A percentile compares a stretch with the other conserved stretches of the same genome.
Evolutionary conservation across 2,113 vertebrate species (phyloP).

Genomic region (Sorex fumeus): DNA sequence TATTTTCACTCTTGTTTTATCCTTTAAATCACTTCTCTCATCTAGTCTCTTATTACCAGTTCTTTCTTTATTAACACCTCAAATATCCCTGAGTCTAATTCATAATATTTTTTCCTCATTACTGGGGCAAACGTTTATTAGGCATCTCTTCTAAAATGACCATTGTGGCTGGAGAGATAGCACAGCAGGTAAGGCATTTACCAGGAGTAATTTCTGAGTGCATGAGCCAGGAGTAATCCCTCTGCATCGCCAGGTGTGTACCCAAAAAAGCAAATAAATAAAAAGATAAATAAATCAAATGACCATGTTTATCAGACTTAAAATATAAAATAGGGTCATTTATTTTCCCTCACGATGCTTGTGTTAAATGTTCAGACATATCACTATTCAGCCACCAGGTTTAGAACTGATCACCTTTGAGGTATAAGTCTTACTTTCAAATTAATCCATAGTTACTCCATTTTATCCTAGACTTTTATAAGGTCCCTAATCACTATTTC

Average conservation of each 20-base stretch:
- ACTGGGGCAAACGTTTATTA: background rate
- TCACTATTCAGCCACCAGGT: background rate
- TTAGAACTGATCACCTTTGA: background rate
- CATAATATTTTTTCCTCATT: background rate
- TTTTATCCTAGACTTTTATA: background rate
- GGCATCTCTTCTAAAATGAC: background rate
- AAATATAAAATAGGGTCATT: slow-evolving; percentile 18
- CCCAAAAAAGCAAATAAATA: too few relatives aligned
- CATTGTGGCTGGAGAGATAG: too few relatives aligned
- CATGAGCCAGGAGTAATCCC: too few relatives aligned
- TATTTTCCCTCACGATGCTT: background rate
- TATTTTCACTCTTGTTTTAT: background rate
- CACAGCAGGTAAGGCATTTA: too few relatives aligned
- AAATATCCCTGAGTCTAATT: background rate
- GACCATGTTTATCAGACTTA: background rate
- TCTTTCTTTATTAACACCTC: background rate
- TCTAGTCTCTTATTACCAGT: background rate
- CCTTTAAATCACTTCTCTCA: background rate
- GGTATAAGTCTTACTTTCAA: background rate
- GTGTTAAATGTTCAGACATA: background rate
- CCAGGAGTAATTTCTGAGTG: too few relatives aligned
- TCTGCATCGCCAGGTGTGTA: too few relatives aligned
- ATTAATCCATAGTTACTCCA: background rate
- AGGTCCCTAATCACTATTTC: background rate
- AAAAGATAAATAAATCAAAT: too few relatives aligned